Evolutionary conservation across 2,113 vertebrate species (phyloP), one percentile per base, ranked within the genome.

Genomic region (Malurus cyaneus): DNA sequence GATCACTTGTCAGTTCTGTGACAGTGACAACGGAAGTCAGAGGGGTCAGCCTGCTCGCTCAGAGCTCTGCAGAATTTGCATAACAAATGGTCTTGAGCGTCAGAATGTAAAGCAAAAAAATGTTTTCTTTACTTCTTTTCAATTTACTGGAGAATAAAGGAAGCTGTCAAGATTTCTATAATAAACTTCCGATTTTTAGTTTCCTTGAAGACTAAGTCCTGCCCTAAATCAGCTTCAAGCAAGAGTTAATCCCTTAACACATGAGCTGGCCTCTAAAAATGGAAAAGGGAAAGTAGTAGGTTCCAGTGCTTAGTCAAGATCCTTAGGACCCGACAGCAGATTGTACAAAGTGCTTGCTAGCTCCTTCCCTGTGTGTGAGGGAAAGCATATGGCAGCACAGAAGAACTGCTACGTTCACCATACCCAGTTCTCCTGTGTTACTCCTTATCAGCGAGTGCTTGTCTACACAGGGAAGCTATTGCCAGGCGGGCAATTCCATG

Each of bases 351-450:
- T 41, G 50, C 84, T 69, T 39, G 50, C 50, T 87, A 57, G 50
- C 70, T 91, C 56, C 64, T 69, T 72, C 59, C 25, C 41, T 57
- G 53, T 23, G 46, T 8, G 31, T 25, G 36, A 89, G 49, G 66
- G 41, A 46, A 89, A 54, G 80, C 70, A 85, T 39, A 86, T 9
- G 36, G 88, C 67, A 95, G 67, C 76, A 89, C n/a, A 93, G 93
- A 72, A 94, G 77, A 93, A 66, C 66, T 85, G 91, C 53, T 50
- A 57, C 18, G 81, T 14, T 85, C 65, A 82, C 60, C 89, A 87
- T 44, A 82, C 25, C 62, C 89, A 85, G 50, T 28, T 85, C 89
- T 87, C 69, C 47, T 0, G 2, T n/a, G 67, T 54, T 47, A 80
- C 0, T 0, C 62, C 42, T 87, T 31, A 42, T 25, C 24, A 86